Evolutionary conservation across 2,888 invertebrate genomes (phyloP).

Genomic region (Tenthredo scrophulariae): DNA sequence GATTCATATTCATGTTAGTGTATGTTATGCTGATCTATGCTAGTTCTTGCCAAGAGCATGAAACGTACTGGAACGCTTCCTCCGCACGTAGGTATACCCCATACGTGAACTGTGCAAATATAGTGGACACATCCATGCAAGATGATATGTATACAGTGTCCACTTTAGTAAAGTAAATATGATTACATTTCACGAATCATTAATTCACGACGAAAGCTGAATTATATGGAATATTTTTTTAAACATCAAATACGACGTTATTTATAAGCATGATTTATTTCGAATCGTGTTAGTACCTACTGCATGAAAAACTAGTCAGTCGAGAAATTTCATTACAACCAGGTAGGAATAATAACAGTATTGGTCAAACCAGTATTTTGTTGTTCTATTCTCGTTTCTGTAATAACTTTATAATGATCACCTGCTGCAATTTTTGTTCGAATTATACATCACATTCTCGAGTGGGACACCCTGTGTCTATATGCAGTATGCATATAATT

Average conservation of each 20-base stretch:
- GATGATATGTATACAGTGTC: neutral
- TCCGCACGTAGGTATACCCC: neutral
- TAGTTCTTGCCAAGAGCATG: conserved; percentile 35
- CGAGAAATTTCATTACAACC: neutral
- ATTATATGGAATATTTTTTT: no score
- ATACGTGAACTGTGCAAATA: neutral
- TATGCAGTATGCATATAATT: neutral
- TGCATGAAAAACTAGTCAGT: neutral
- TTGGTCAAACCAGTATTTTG: neutral
- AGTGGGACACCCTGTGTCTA: neutral
- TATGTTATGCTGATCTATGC: conserved; percentile 29
- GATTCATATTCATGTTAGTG: conserved; percentile 46
- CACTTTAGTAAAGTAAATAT: neutral
- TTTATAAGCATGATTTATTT: no score
- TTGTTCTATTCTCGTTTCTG: neutral
- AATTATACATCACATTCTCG: neutral
- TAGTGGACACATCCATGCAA: neutral
- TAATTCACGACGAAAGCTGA: neutral
- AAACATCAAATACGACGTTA: no score
- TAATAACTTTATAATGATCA: neutral
- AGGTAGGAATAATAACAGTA: neutral
- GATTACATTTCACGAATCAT: neutral
- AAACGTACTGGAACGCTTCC: conserved; percentile 35
- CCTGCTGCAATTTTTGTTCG: neutral
- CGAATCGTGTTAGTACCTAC: neutral